Conservation (phyloP, 2,797 vertebrate species). For the Arvicola amphibius region DNA sequence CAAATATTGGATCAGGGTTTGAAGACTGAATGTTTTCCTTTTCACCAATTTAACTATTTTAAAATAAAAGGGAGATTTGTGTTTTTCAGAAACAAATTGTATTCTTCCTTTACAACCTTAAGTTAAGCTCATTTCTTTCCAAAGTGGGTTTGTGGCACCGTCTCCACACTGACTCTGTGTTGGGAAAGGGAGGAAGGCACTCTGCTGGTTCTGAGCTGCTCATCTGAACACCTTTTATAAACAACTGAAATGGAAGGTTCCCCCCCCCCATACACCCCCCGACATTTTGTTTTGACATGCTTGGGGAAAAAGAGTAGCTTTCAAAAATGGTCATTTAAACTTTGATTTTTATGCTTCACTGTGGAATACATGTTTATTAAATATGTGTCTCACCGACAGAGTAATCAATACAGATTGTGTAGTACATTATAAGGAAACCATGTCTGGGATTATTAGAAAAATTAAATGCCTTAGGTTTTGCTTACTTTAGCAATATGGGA, state of each 20-base stretch:
- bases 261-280: accelerated
- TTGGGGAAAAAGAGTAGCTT: constrained; percentile 58
- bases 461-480: constrained; percentile 86
- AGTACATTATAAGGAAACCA: constrained; percentile 85
- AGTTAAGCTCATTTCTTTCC: constrained; percentile 3
- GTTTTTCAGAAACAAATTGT: background rate
- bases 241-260: constrained; percentile 60
- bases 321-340: constrained; percentile 85
- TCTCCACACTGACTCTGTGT: background rate
- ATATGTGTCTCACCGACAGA: constrained; percentile 83
- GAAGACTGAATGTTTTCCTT: constrained; percentile 46
- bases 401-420: constrained; percentile 88
- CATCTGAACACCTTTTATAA: constrained; percentile 44
- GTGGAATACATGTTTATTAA: constrained; percentile 86
- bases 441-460: constrained; percentile 87
- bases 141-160: background rate
- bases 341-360: constrained; percentile 85
- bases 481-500: constrained; percentile 87
- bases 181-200: background rate
- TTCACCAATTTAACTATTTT: constrained; percentile 15
- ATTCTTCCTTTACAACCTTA: constrained; percentile 2
- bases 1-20: background rate
- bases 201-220: background rate
- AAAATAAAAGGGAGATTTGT: constrained; percentile 33
- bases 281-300: constrained; percentile 75